These are phyloP conservation scores for Lapara coniferarum DNA, from an alignment of 2,888 invertebrate genomes.

Conservation along the genomic window DNA sequence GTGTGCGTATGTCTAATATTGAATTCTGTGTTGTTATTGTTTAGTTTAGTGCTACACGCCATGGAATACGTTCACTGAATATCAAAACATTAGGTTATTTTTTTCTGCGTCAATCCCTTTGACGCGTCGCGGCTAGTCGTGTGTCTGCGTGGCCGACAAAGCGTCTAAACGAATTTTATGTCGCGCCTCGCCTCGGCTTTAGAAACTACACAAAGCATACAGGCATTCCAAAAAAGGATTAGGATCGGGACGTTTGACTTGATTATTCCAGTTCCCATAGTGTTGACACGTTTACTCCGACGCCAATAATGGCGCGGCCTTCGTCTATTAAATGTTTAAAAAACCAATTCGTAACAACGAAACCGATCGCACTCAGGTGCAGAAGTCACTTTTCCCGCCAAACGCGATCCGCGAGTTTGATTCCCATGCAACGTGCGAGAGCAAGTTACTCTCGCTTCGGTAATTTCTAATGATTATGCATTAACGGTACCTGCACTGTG, in stretches of 20 bases:
- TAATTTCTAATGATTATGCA: constrained; percentile 80
- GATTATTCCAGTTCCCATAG: constrained; percentile 69
- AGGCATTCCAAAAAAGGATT: constrained; percentile 57
- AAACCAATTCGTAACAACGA: not conserved
- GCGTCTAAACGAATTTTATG: constrained; percentile 48
- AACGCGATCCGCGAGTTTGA: constrained; percentile 57
- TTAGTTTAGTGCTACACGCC: constrained; percentile 53
- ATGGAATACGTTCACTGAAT: constrained; percentile 55
- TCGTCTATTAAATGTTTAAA: constrained; percentile 3
- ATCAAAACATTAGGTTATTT: constrained; percentile 49
- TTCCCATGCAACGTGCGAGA: constrained; percentile 68
- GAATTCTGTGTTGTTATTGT: constrained; percentile 65
- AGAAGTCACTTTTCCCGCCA: constrained; percentile 70
- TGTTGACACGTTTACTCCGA: constrained; percentile 61
- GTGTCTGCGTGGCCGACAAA: constrained; percentile 39
- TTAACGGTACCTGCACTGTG: constrained; percentile 73
- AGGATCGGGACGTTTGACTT: constrained; percentile 56
- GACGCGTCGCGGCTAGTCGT: constrained; percentile 40
- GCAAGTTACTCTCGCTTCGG: constrained; percentile 65
- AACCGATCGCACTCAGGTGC: constrained; percentile 30
- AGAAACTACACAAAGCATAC: constrained; percentile 50
- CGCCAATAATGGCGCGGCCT: constrained; percentile 33
- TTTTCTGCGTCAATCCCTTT: constrained; percentile 33
- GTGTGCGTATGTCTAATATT: constrained; percentile 59
- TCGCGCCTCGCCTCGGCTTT: constrained; percentile 49